These are phyloP conservation scores for Sebastes minor DNA, from an alignment of 2,797 vertebrate species.

Conservation along the genomic window DNA sequence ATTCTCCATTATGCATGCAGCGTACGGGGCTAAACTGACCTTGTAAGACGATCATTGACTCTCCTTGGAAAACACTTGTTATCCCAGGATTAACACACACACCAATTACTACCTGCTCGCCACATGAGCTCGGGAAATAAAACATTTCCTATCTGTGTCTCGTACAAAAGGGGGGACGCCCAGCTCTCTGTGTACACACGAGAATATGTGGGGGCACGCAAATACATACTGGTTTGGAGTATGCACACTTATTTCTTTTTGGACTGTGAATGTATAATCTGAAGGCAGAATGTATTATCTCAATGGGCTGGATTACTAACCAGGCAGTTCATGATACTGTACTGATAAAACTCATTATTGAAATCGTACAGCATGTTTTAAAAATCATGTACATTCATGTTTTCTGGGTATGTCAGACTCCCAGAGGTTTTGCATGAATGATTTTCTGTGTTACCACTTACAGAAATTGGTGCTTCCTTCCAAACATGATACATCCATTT, in stretches of 20 bases:
- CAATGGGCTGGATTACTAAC: neutral
- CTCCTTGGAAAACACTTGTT: slow-evolving; percentile 79
- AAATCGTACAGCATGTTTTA: neutral
- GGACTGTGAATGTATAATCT: neutral
- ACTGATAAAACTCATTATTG: neutral
- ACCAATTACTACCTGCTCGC: slow-evolving; percentile 73
- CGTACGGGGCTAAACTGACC: slow-evolving; percentile 74
- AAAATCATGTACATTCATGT: neutral
- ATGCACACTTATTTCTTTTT: neutral
- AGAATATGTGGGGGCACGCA: neutral
- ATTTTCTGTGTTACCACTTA: neutral
- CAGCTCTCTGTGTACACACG: neutral
- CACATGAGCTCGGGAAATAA: slow-evolving; percentile 62
- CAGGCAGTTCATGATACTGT: neutral
- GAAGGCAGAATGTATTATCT: neutral
- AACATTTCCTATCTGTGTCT: slow-evolving; percentile 46
- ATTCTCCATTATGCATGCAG: slow-evolving; percentile 74
- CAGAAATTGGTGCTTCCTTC: neutral
- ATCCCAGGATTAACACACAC: slow-evolving; percentile 78
- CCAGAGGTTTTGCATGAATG: neutral
- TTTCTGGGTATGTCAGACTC: neutral
- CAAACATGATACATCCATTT: neutral
- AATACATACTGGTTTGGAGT: neutral
- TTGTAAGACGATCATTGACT: slow-evolving; percentile 80
- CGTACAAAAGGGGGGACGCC: slow-evolving; percentile 2